Conservation (phyloP, 2,888 invertebrate species). For the Limnephilus lunatus region DNA sequence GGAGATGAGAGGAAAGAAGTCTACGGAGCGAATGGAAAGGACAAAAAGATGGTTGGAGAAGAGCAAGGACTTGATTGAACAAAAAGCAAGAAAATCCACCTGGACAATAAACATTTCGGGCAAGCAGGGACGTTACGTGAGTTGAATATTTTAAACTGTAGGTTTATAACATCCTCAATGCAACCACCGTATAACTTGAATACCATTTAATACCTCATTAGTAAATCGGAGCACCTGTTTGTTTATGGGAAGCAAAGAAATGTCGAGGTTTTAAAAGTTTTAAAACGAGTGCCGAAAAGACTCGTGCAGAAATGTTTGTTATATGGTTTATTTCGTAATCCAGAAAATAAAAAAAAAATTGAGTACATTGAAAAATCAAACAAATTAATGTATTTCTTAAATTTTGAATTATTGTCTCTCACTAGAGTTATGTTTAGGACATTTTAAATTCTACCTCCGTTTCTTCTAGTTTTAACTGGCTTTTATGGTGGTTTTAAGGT, state of each 20-base stretch:
- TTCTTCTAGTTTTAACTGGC: too few relatives aligned
- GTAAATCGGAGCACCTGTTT: neutral
- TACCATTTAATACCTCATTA: slow-evolving; percentile 12
- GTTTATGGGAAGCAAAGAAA: neutral
- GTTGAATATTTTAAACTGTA: neutral
- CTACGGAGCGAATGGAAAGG: neutral
- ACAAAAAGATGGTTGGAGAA: neutral
- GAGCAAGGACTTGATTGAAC: neutral
- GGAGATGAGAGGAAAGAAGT: neutral
- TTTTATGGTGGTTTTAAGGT: too few relatives aligned
- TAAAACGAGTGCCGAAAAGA: neutral
- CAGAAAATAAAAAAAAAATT: neutral
- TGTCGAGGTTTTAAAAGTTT: neutral
- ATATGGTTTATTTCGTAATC: neutral
- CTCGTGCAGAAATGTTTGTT: neutral
- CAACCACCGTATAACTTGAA: neutral
- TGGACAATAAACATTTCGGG: slow-evolving; percentile 2
- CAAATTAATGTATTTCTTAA: too few relatives aligned
- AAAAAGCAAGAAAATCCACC: slow-evolving; percentile 8
- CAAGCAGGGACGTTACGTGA: slow-evolving; percentile 6
- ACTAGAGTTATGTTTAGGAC: too few relatives aligned
- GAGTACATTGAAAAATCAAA: neutral
- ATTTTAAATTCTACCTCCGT: too few relatives aligned
- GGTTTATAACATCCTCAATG: slow-evolving; percentile 4
- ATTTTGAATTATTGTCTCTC: too few relatives aligned